A percentile compares a stretch with the other conserved stretches of the same genome.
phyloP scores from a whole-genome alignment of 2,113 vertebrate species.

The Tupaia tana region DNA sequence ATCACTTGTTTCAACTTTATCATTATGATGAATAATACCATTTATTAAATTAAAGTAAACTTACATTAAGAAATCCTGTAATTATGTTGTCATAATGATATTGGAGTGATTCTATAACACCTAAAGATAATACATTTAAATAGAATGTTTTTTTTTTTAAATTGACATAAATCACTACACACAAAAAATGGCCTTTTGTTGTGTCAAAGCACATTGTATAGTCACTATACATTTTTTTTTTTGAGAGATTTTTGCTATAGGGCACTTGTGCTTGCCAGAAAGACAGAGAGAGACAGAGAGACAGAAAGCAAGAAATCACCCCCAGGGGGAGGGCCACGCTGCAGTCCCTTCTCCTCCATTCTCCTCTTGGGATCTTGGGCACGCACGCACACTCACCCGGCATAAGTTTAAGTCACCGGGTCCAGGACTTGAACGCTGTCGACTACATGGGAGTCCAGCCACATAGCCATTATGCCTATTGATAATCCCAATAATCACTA shows the following conservation, averaged over 20 bases:
- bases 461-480: too few species aligned
- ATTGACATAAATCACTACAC: not conserved
- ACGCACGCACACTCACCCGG: too few species aligned
- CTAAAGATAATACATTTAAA: constrained; percentile 33
- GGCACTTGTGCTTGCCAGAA: too few species aligned
- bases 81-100: not conserved
- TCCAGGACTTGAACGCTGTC: too few species aligned
- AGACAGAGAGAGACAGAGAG: too few species aligned
- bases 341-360: too few species aligned
- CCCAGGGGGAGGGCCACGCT: too few species aligned
- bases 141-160: constrained; percentile 36
- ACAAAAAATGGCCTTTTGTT: not conserved
- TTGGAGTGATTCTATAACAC: not conserved
- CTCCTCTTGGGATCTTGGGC: too few species aligned
- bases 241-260: too few species aligned
- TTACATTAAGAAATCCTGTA: constrained; percentile 9
- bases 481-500: not conserved
- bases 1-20: not conserved
- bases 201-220: not conserved
- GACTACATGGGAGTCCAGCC: too few species aligned
- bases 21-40: not conserved
- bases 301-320: too few species aligned
- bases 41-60: not conserved
- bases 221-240: not conserved
- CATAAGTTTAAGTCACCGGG: too few species aligned